Percentiles rank a stretch among this genome's conserved stretches.
Evolutionary conservation across 1,140 invertebrate species (phyloP).

Genomic region (Zophobas atratus): DNA sequence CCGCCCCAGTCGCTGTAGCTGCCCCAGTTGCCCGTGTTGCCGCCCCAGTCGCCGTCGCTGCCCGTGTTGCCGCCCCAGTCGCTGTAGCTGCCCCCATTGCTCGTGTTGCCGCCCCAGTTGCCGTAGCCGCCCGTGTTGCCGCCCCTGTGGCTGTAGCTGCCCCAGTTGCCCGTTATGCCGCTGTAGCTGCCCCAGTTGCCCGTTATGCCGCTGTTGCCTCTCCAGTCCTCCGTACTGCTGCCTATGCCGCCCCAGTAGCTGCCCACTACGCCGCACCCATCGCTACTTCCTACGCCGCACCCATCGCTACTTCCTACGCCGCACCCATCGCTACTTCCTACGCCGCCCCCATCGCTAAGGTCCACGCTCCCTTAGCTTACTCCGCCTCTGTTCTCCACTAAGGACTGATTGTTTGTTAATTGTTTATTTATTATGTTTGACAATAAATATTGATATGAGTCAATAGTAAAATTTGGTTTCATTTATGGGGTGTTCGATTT

Average conservation of each 20-base stretch:
- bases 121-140: slow-evolving; percentile 57
- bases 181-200: slow-evolving; percentile 9
- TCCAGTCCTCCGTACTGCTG: slow-evolving; percentile 71
- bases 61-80: slow-evolving; percentile 53
- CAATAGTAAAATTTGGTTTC: no score
- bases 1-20: slow-evolving; percentile 60
- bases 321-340: slow-evolving; percentile 70
- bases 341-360: slow-evolving; percentile 39
- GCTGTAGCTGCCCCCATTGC: slow-evolving; percentile 52
- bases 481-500: no score
- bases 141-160: no score
- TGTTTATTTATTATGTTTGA: slow-evolving; percentile 20
- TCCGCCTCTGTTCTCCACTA: slow-evolving; percentile 45
- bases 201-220: not conserved
- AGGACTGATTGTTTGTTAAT: slow-evolving; percentile 5
- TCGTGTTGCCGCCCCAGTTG: slow-evolving; percentile 60
- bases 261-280: slow-evolving; percentile 39
- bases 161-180: slow-evolving; percentile 2
- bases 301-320: slow-evolving; percentile 60
- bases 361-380: slow-evolving; percentile 42
- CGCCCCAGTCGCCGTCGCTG: slow-evolving; percentile 60
- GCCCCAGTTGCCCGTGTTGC: slow-evolving; percentile 62
- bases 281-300: slow-evolving; percentile 33
- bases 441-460: no score
- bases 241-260: slow-evolving; percentile 33